Conservation (phyloP, 2,113 vertebrate genomes). For the Diadophis punctatus region DNA sequence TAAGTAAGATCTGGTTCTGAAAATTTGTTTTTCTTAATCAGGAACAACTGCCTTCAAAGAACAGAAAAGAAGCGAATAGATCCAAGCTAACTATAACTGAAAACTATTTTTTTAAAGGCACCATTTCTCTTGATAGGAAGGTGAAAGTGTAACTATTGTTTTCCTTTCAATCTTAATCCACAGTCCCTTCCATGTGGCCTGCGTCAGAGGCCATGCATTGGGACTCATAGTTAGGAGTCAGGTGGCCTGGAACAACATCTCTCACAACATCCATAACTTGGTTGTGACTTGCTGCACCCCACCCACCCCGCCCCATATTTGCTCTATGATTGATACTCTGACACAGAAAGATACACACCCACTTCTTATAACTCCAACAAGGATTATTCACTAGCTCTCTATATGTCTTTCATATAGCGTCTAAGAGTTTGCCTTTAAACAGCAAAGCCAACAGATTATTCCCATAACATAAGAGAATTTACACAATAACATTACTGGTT, state of each 20-base stretch:
- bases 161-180: neutral
- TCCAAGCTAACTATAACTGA: neutral
- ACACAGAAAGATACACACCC: neutral
- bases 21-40: neutral
- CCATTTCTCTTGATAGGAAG: neutral
- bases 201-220: neutral
- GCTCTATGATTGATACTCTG: neutral
- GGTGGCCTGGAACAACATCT: neutral
- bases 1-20: neutral
- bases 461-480: neutral
- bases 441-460: neutral
- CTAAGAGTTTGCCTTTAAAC: neutral
- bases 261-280: neutral
- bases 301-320: neutral
- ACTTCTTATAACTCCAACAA: neutral
- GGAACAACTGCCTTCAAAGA: neutral
- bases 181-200: neutral
- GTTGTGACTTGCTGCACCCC: neutral
- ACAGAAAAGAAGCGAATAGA: neutral
- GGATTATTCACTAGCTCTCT: neutral
- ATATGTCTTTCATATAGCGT: neutral
- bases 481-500: neutral
- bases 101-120: neutral
- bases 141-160: neutral
- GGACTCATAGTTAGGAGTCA: neutral